Evolutionary conservation across 2,797 vertebrate species (phyloP).

Genomic region (Botia almorhae): DNA sequence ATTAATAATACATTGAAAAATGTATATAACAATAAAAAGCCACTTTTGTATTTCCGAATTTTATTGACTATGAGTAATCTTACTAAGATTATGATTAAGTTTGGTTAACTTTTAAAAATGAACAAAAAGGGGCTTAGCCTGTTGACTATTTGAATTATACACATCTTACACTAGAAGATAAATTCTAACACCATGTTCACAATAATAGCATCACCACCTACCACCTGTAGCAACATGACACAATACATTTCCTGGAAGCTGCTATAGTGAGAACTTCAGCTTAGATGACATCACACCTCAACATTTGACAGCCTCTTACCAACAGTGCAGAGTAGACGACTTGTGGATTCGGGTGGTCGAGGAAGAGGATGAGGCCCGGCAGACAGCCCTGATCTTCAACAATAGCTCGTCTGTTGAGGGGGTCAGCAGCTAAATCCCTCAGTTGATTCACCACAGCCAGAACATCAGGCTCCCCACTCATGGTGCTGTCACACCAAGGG

Average conservation of each 20-base stretch:
- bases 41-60: too few species aligned
- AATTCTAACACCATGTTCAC: neutral
- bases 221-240: neutral
- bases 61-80: too few species aligned
- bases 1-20: too few species aligned
- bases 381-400: constrained; percentile 98
- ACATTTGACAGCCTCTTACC: constrained; percentile 75
- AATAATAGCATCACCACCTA: neutral
- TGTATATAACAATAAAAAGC: too few species aligned
- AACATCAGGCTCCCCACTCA: constrained; percentile 94
- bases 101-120: too few species aligned
- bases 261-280: neutral
- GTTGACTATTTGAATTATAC: too few species aligned
- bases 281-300: neutral
- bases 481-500: constrained; percentile 78
- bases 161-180: too few species aligned
- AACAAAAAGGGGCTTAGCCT: too few species aligned
- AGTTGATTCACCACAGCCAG: constrained; percentile 97
- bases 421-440: constrained; percentile 95
- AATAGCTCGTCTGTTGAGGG: constrained; percentile 93
- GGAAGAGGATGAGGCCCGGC: constrained; percentile 95
- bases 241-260: neutral
- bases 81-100: too few species aligned
- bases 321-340: constrained; percentile 96
- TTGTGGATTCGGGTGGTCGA: constrained; percentile 94